Evolutionary conservation across 2,797 vertebrate species (phyloP).

Genomic region (Oophaga sylvatica): DNA sequence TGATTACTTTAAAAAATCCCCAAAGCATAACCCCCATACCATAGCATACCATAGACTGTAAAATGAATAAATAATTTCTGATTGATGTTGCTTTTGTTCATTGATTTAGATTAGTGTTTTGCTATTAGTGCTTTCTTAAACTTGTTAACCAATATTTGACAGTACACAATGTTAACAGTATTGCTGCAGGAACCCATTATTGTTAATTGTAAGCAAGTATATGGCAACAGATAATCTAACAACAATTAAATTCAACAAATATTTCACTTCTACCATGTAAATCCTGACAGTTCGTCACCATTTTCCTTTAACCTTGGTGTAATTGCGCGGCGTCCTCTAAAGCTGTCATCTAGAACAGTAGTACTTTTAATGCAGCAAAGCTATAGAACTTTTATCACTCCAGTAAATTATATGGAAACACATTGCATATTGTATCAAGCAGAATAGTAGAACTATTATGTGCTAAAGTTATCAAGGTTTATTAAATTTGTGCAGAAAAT

Average conservation of each 20-base stretch:
- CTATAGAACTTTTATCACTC: conserved; percentile 57
- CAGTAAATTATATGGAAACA: conserved; percentile 57
- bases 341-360: conserved; percentile 39
- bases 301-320: conserved; percentile 58
- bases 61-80: too few species aligned
- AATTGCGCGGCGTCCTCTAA: conserved; percentile 46
- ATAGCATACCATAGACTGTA: too few species aligned
- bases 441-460: conserved; percentile 49
- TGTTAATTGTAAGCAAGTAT: conserved; percentile 20
- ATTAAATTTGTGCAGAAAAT: conserved; percentile 60
- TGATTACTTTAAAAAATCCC: too few species aligned
- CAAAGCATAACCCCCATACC: too few species aligned
- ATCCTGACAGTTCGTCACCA: conserved; percentile 10
- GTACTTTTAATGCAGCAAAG: conserved; percentile 50
- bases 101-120: background rate
- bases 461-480: conserved; percentile 60
- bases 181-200: background rate
- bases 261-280: conserved; percentile 17
- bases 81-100: too few species aligned
- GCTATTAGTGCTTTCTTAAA: background rate
- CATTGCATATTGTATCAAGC: conserved; percentile 55
- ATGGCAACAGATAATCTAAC: conserved; percentile 1
- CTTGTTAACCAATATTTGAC: background rate
- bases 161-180: background rate
- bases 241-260: conserved; percentile 29